A percentile compares a stretch with the other conserved stretches of the same genome.
Evolutionary conservation across 2,888 invertebrate genomes (phyloP).

Genomic region (Cetonia aurata): DNA sequence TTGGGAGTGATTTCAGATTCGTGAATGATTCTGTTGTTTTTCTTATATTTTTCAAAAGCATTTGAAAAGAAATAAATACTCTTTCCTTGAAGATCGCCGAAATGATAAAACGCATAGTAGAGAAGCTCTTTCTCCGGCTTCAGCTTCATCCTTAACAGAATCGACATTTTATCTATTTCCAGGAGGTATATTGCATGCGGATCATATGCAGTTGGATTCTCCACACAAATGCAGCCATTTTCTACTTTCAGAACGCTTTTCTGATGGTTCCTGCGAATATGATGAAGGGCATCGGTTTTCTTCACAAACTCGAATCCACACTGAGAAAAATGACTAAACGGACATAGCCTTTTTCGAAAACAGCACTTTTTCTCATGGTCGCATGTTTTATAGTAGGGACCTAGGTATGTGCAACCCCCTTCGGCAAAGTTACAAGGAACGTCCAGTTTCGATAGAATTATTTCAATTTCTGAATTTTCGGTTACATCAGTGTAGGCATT

Average conservation of each 20-base stretch:
- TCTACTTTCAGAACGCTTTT: not conserved
- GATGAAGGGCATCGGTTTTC: not conserved
- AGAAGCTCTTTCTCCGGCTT: not conserved
- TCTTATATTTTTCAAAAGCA: not conserved
- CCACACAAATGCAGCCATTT: not conserved
- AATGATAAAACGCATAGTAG: not conserved
- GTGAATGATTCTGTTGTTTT: not conserved
- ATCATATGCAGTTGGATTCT: not conserved
- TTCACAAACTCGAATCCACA: not conserved
- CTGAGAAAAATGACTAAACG: not conserved
- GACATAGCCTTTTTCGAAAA: not conserved
- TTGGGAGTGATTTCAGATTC: no score
- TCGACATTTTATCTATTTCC: not conserved
- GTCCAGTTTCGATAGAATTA: not conserved
- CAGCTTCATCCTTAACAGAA: not conserved
- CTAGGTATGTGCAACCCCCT: conserved; percentile 5
- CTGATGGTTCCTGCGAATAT: not conserved
- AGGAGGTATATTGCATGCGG: not conserved
- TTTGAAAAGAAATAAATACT: not conserved
- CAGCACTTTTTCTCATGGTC: conserved; percentile 3
- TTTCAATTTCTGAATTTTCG: not conserved
- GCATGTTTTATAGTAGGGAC: not conserved
- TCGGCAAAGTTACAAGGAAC: not conserved
- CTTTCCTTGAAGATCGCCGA: not conserved
- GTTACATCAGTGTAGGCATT: not conserved